Evolutionary conservation across 2,797 vertebrate genomes (phyloP), one percentile per base, ranked within the genome.

Genomic region (Liparis tanakae): DNA sequence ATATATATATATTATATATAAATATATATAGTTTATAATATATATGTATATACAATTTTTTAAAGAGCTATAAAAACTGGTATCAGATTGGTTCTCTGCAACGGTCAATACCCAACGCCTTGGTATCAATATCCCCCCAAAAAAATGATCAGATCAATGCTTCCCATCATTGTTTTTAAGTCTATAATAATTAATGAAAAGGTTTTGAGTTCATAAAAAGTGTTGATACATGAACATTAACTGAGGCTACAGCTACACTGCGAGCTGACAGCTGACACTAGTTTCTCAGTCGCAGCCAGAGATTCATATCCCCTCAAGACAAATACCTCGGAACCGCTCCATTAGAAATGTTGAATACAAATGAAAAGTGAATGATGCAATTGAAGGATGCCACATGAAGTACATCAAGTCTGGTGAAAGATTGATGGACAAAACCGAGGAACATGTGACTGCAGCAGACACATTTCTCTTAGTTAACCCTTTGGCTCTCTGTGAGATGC

Each of bases 241-340:
- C 50, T 1, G 20, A 53, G 12, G 50, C 50, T 14, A 13, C 50
- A 25, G 51, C 25, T 25, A 53, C 51, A 30, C 2, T 3, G 22
- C 51, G n/a, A 54, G 41, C 71, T 63, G 57, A 51, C 63, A 25
- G 68, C 12, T 57, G 37, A 33, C n/a, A 41, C 10, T 22, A 34
- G 46, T 12, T 22, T 65, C 17, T 51, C 15, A 56, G 37, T 17
- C 48, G 7, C 25, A 36, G 25, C n/a, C 15, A n/a, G 30, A 30
- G 18, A 61, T n/a, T 54, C 20, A 50, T 6, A 41, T 25, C 54
- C 76, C 63, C 8, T 44, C 41, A 15, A 33, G 34, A 54, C 56
- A 70, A 60, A 43, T 5, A 60, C 51, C 15, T 62, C 22, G 37
- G 20, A 64, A 54, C 7, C 22, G 22, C 22, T 54, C 18, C 36